Evolutionary conservation across 2,113 vertebrate species (phyloP), one percentile per base, ranked within the genome.

Genomic region (Hymenochirus boettgeri): DNA sequence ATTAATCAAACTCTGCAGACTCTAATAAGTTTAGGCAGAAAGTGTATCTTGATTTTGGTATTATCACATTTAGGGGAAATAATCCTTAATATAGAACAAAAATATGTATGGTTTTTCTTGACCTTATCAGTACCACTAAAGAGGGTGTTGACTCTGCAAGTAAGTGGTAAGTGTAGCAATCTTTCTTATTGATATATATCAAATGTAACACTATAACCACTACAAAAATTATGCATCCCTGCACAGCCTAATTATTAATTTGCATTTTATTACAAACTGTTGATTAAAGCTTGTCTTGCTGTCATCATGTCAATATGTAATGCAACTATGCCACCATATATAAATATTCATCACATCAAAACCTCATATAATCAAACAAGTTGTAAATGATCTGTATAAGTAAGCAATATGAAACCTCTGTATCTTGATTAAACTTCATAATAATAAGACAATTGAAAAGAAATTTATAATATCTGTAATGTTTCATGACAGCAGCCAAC

Each of bases 341-440:
- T 69, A 60, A 52, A 69, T 69, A 69, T 69, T 60, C 65, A 69
- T 69, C 47, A 69, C 56, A 69, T 69, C 65, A 69, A 53, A 23
- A 52, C 46, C 56, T 69, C 56, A 53, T 59, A 69, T 59, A 69
- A 53, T 53, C 57, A 69, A 60, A 66, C 27, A 66, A 69, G 51
- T 69, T 57, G 33, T 52, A 60, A 58, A 60, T 60, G 18, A 69
- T 60, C 65, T 69, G 48, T 60, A 60, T 69, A 53, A 53, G 46
- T 60, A 60, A 60, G 65, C 65, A 69, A n/a, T 60, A 69, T 69
- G 47, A 59, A 69, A 53, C 60, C 31, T 42, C 35, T 53, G 47
- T 60, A 58, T 60, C 65, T 53, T 60, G 47, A 60, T 60, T 51
- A 69, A 51, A 69, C 57, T 37, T 45, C 56, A 52, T 57, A 60